phyloP scores from a whole-genome alignment of 2,888 invertebrate genomes.

The Druceiella hillmani region DNA sequence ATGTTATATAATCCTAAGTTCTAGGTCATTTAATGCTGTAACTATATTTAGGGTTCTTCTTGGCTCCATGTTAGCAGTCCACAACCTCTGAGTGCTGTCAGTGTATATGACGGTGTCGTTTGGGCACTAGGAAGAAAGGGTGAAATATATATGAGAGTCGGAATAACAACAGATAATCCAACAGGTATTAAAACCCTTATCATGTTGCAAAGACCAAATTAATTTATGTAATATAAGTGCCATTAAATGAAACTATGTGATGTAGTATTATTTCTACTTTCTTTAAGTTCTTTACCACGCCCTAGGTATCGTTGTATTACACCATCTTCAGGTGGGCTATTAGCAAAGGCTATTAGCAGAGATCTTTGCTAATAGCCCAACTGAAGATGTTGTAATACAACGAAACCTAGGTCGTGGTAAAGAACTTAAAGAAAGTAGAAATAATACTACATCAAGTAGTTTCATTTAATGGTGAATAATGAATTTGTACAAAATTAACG shows the following conservation, averaged over 20 bases:
- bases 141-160: conserved; percentile 74
- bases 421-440: too few species aligned
- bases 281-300: not conserved
- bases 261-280: not conserved
- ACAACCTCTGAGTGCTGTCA: conserved; percentile 70
- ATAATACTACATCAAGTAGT: too few species aligned
- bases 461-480: too few species aligned
- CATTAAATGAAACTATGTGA: conserved; percentile 2
- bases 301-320: too few species aligned
- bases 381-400: too few species aligned
- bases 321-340: too few species aligned
- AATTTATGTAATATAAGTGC: conserved; percentile 1
- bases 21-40: not conserved
- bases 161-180: conserved; percentile 63
- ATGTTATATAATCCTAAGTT: too few species aligned
- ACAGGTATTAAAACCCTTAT: conserved; percentile 35
- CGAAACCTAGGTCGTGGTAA: too few species aligned
- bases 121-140: conserved; percentile 89
- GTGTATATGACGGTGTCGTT: conserved; percentile 61
- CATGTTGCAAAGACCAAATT: not conserved
- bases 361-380: too few species aligned
- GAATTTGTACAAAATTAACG: too few species aligned
- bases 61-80: conserved; percentile 83
- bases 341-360: too few species aligned
- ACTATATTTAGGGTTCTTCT: conserved; percentile 54